Base-by-base conservation (phyloP, 2,888 invertebrate genomes). In the Synanthedon formicaeformis region DNA sequence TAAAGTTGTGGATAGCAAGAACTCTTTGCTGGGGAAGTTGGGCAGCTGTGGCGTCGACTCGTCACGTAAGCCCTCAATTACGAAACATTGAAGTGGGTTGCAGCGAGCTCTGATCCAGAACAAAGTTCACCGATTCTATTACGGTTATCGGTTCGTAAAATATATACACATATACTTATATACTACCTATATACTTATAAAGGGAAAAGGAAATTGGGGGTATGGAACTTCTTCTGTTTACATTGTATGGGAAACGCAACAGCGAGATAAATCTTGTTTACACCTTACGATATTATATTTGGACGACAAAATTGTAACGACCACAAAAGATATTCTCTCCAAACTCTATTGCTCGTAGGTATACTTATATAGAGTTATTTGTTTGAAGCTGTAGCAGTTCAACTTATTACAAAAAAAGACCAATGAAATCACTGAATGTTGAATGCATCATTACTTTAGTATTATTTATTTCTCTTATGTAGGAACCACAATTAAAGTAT, bases 11-110 rank as follows among this genome's bases (percentile, higher is more conserved):
- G 73, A 70, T 75, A 75, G 76, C 73, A 65, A 56, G 64, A 67
- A 79, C 71, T 80, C 81, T 82, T 81, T 76, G 75, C 71, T 67
- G 69, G 60, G 63, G 63, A 73, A 78, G 75, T 79, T 78, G 74
- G 75, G 71, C 82, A 84, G 82, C 78, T 84, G 84, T 61, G 76
- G 73, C 73, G 67, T 64, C 60, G 69, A 75, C 71, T 78, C 81
- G 81, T 81, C 85, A 85, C 85, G 84, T 85, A 85, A 85, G 81
- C 79, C 81, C 78, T 80, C 86, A 86, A 85, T 86, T 85, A 86
- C 84, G 79, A 81, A 83, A 82, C 78, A 82, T 72, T 76, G 75
- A 73, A 81, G 76, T 73, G 77, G 77, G 76, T 79, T 74, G 77
- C 73, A 72, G 71, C 70, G 68, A 69, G 67, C 68, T 72, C 69